Evolutionary conservation across 2,113 vertebrate genomes (phyloP), one percentile per base, ranked within the genome.

Genomic region (Hippocampus barbouri): DNA sequence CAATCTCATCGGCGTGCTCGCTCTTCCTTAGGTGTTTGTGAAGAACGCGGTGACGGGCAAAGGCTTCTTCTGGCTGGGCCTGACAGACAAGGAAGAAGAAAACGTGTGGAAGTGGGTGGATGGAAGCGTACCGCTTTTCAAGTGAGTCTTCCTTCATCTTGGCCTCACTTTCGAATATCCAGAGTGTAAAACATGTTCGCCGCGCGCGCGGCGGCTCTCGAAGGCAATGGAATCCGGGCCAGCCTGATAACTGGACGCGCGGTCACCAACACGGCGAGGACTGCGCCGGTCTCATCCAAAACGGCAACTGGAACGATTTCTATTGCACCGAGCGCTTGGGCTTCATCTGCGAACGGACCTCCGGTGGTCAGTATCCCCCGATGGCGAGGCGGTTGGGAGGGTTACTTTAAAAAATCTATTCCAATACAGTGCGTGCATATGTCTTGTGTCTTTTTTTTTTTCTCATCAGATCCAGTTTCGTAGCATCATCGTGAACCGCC

Each of bases 251-350:
- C 87, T 99, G 97, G 97, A 91, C 82, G 49, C 93, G 94, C 0
- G 94, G 93, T 27, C 94, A 96, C 0, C 93, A 90, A 53, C 88
- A 91, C 3, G 96, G 95, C 49, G 97, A 99, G 86, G 96, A 99
- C 74, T 99, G 97, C 0, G 97, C 96, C 0, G 96, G 95, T 1
- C 79, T 99, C 69, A 93, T 97, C 86, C 91, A 93, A 11, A 88
- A 93, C 53, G 97, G 93, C 66, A 87, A 93, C 75, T 99, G 97
- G 97, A 99, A 99, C 57, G 97, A 99, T 79, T 98, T 97, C 92
- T 94, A 94, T 84, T 99, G 97, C 91, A 93, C 94, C 81, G 96
- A 97, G 27, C 79, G 90, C 80, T 96, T 95, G 72, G 93, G 91
- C 77, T 95, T 95, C 87, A 95, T 99, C 91, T 99, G 97, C 70